Percentiles rank a stretch among this genome's conserved stretches.
Evolutionary conservation across 2,113 vertebrate species (phyloP).

Genomic region (Ptychochromis oligacanthus): DNA sequence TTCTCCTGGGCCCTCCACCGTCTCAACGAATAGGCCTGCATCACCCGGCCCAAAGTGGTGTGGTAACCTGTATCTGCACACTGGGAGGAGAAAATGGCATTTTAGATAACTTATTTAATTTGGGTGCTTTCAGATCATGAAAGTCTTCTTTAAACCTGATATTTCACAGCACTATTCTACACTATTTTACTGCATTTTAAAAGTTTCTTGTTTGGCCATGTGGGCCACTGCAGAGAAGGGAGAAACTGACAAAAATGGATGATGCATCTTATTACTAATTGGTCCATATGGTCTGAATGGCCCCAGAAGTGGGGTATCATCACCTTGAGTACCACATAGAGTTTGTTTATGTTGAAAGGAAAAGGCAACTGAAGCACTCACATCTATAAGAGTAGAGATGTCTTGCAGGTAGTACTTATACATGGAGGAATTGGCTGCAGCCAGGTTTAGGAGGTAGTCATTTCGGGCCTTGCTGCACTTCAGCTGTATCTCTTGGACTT

Average conservation of each 20-base stretch:
- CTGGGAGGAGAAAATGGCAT: slow-evolving; percentile 63
- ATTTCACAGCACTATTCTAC: too few relatives aligned
- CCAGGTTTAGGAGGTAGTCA: slow-evolving; percentile 88
- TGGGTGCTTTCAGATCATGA: neutral
- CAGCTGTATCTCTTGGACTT: slow-evolving; percentile 84
- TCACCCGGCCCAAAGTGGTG: slow-evolving; percentile 78
- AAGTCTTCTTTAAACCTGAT: too few relatives aligned
- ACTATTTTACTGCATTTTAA: too few relatives aligned
- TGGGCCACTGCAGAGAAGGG: too few relatives aligned
- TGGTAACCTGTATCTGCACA: slow-evolving; percentile 89
- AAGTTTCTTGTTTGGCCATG: too few relatives aligned
- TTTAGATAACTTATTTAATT: neutral
- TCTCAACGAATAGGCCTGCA: slow-evolving; percentile 80
- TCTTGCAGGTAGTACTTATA: slow-evolving; percentile 86
- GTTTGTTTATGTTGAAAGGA: neutral
- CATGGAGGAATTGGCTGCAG: slow-evolving; percentile 84
- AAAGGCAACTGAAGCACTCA: slow-evolving; percentile 68
- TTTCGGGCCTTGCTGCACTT: slow-evolving; percentile 90
- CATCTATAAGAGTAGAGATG: slow-evolving; percentile 85
- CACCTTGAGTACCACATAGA: neutral
- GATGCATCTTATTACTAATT: neutral
- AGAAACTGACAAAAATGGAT: too few relatives aligned
- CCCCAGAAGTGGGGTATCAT: neutral
- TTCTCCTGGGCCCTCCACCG: slow-evolving; percentile 79
- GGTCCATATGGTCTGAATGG: too few relatives aligned